Conservation (phyloP, 92 coral and sea anemone genomes). For the Zoanthus sociatus region DNA sequence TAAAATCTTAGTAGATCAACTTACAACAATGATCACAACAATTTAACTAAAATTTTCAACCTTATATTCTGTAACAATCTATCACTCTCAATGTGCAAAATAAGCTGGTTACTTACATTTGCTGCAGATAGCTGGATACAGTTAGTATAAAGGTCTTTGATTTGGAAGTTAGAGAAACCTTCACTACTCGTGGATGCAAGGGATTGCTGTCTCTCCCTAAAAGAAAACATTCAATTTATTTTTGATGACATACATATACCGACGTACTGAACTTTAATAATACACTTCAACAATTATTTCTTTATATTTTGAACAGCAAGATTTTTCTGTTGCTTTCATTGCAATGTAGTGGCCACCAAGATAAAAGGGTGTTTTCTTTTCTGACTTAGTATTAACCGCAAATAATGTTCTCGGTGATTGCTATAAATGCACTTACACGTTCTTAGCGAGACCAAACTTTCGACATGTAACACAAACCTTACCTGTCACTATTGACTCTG, state of each 20-base stretch:
- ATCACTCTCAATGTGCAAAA: background rate
- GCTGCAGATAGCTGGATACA: slow-evolving; percentile 93
- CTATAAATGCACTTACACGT: no score
- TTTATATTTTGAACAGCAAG: no score
- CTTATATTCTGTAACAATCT: no score
- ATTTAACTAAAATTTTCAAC: no score
- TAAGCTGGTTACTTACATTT: slow-evolving; percentile 83
- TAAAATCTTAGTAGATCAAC: no score
- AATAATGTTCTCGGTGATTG: no score
- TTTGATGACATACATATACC: background rate
- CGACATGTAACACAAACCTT: slow-evolving; percentile 9
- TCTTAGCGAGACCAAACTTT: no score
- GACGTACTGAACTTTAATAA: background rate
- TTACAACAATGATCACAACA: no score
- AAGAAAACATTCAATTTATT: background rate
- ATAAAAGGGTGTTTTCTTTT: no score
- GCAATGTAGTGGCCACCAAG: no score
- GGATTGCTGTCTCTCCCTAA: slow-evolving; percentile 10
- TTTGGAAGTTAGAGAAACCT: slow-evolving; percentile 84
- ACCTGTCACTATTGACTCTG: slow-evolving; percentile 46
- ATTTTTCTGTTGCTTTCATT: no score
- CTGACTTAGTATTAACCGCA: no score
- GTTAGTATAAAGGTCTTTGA: slow-evolving; percentile 94
- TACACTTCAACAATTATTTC: background rate
- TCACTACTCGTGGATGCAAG: slow-evolving; percentile 46